These are phyloP conservation scores for Alcis repandata DNA, from an alignment of 2,888 invertebrate genomes.

Conservation along the genomic window DNA sequence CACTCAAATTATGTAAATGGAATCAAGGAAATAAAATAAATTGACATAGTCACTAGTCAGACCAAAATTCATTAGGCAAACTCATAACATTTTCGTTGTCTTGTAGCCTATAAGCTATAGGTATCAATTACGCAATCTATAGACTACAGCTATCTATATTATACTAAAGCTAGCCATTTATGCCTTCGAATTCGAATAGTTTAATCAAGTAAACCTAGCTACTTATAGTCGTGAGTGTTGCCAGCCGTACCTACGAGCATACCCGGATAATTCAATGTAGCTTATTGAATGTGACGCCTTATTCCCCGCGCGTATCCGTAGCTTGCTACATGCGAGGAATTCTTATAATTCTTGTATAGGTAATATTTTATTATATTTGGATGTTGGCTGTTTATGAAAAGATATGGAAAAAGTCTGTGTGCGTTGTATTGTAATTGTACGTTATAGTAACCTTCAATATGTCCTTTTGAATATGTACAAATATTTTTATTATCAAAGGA, in stretches of 20 bases:
- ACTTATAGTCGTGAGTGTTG: background rate
- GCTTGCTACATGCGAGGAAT: conserved; percentile 16
- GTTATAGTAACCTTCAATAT: background rate
- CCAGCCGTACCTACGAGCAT: background rate
- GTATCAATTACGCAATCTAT: too few relatives aligned
- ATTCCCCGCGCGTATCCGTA: conserved; percentile 22
- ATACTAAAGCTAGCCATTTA: too few relatives aligned
- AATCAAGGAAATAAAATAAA: too few relatives aligned
- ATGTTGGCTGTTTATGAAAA: background rate
- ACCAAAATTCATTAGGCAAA: too few relatives aligned
- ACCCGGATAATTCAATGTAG: background rate
- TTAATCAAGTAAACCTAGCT: background rate
- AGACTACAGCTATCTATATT: too few relatives aligned
- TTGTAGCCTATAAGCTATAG: too few relatives aligned
- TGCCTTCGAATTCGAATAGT: background rate
- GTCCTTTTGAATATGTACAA: too few relatives aligned
- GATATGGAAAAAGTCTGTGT: conserved; percentile 1
- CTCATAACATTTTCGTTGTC: too few relatives aligned
- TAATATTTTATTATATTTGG: conserved; percentile 20
- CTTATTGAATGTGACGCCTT: conserved; percentile 28
- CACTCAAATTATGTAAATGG: too few relatives aligned
- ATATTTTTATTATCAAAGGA: too few relatives aligned
- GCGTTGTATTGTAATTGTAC: background rate
- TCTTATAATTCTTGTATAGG: conserved; percentile 14
- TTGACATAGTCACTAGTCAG: too few relatives aligned